phyloP scores from a whole-genome alignment of 2,888 invertebrate genomes.

The Drosophila pullipes region DNA sequence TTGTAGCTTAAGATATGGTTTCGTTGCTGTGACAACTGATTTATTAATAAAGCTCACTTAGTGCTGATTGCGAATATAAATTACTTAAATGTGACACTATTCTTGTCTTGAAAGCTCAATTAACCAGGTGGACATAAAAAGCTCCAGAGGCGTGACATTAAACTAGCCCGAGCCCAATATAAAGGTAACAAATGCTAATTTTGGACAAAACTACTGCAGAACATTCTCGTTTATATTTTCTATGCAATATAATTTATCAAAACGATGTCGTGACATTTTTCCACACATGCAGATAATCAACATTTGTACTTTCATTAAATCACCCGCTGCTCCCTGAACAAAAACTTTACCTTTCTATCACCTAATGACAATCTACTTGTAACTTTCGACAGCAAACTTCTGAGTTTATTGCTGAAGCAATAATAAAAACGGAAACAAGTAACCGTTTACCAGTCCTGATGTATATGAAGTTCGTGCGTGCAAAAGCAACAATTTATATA shows the following conservation, averaged over 20 bases:
- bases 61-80: neutral
- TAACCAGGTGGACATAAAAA: neutral
- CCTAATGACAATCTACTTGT: constrained; percentile 55
- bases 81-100: neutral
- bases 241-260: constrained; percentile 14
- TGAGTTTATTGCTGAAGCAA: neutral
- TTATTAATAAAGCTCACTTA: neutral
- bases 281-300: constrained; percentile 20
- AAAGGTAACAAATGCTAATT: neutral
- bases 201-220: neutral
- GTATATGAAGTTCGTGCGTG: constrained; percentile 1
- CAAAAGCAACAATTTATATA: constrained; percentile 11
- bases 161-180: neutral
- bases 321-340: constrained; percentile 2
- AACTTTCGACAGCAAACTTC: constrained; percentile 49
- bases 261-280: constrained; percentile 6
- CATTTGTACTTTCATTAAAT: constrained; percentile 20
- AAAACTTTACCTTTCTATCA: constrained; percentile 18
- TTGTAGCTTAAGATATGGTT: neutral
- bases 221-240: neutral
- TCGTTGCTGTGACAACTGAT: neutral
- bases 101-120: neutral
- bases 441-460: neutral
- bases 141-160: neutral
- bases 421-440: neutral